phyloP scores from a whole-genome alignment of 2,113 vertebrate genomes.

The Anhinga anhinga region DNA sequence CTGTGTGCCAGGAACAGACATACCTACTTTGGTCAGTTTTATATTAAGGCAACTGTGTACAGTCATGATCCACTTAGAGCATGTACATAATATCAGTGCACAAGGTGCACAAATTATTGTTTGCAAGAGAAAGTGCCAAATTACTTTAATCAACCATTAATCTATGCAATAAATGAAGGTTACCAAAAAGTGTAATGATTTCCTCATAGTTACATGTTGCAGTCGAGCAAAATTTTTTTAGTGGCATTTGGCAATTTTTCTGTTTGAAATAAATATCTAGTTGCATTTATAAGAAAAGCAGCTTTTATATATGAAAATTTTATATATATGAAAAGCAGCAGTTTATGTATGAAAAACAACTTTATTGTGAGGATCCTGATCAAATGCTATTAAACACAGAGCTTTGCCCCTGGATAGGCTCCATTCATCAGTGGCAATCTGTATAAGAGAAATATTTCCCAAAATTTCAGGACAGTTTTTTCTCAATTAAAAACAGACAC shows the following conservation, averaged over 20 bases:
- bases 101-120: not conserved
- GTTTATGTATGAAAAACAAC: not conserved
- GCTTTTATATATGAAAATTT: no score
- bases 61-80: not conserved
- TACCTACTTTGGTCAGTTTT: not conserved
- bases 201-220: not conserved
- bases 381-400: not conserved
- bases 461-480: not conserved
- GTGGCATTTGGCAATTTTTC: not conserved
- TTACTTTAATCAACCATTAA: not conserved
- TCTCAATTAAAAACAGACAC: not conserved
- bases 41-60: not conserved
- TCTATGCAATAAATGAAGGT: not conserved
- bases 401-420: not conserved
- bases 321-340: no score
- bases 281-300: not conserved
- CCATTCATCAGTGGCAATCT: not conserved
- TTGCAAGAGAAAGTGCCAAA: not conserved
- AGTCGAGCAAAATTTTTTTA: not conserved
- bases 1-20: not conserved
- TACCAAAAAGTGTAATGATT: not conserved
- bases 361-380: not conserved
- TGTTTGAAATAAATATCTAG: not conserved
- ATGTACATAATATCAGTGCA: fast-evolving
- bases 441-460: not conserved